Evolutionary conservation across 1,140 invertebrate species (phyloP).

Genomic region (Homalodisca vitripennis): DNA sequence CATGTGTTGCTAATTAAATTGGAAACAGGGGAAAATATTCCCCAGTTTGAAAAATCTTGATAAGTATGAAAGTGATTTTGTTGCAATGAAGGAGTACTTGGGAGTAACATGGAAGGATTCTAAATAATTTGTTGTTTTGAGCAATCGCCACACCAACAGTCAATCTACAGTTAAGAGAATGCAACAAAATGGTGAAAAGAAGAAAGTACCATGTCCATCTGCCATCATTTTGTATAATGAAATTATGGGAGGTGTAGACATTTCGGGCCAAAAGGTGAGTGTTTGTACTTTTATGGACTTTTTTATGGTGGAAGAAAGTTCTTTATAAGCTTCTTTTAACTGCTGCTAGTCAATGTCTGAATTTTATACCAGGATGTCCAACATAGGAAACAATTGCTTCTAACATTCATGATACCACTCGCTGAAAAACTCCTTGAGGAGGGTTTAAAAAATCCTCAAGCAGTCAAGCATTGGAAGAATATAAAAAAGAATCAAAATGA

Average conservation of each 20-base stretch:
- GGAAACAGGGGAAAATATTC: constrained; percentile 31
- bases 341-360: constrained; percentile 35
- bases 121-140: constrained; percentile 39
- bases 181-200: constrained; percentile 32
- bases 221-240: constrained; percentile 36
- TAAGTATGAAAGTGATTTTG: constrained; percentile 31
- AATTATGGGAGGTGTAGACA: constrained; percentile 39
- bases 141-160: constrained; percentile 37
- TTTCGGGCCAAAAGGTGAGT: constrained; percentile 38
- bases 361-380: constrained; percentile 34
- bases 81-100: constrained; percentile 21
- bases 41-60: constrained; percentile 34
- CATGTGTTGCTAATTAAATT: constrained; percentile 24
- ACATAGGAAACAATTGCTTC: constrained; percentile 32
- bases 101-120: constrained; percentile 37
- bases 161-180: constrained; percentile 26
- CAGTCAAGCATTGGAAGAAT: no score
- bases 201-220: constrained; percentile 21
- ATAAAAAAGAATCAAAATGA: no score
- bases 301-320: constrained; percentile 40
- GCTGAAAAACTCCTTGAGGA: constrained; percentile 37
- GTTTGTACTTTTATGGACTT: constrained; percentile 38
- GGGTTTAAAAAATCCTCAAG: no score
- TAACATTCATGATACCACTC: constrained; percentile 34
- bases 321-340: constrained; percentile 39